Percentiles rank a stretch among this genome's conserved stretches.
Evolutionary conservation across 2,113 vertebrate genomes (phyloP).

Genomic region (Mionectes macconnelli): DNA sequence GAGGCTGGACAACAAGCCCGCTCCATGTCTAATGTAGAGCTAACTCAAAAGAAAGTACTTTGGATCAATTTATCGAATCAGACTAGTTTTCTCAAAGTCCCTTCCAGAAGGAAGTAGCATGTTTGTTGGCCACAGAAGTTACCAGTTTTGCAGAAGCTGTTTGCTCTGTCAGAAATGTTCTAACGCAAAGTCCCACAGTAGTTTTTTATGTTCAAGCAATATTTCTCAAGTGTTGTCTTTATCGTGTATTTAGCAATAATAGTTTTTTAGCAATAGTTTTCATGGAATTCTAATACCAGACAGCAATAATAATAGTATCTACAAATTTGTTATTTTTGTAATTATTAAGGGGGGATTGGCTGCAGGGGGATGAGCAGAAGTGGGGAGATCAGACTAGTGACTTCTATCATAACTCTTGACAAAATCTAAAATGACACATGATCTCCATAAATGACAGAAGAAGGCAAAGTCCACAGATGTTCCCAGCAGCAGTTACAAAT

Average conservation of each 20-base stretch:
- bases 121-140: background rate
- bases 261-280: background rate
- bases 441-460: conserved; percentile 26
- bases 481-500: conserved; percentile 33
- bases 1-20: background rate
- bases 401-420: background rate
- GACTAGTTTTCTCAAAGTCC: background rate
- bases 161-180: background rate
- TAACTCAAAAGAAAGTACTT: background rate
- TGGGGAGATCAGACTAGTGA: background rate
- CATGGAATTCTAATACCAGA: background rate
- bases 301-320: background rate
- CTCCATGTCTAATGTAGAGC: background rate
- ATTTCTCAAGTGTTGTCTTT: background rate
- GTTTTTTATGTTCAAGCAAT: background rate
- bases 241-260: no score
- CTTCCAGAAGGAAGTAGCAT: background rate
- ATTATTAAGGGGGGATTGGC: background rate
- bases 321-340: background rate
- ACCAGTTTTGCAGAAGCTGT: background rate
- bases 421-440: conserved; percentile 43
- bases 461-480: conserved; percentile 29
- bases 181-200: background rate
- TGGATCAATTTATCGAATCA: background rate
- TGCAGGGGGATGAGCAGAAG: background rate